Conservation (phyloP, 1,140 invertebrate species). For the Drosophila elegans region DNA sequence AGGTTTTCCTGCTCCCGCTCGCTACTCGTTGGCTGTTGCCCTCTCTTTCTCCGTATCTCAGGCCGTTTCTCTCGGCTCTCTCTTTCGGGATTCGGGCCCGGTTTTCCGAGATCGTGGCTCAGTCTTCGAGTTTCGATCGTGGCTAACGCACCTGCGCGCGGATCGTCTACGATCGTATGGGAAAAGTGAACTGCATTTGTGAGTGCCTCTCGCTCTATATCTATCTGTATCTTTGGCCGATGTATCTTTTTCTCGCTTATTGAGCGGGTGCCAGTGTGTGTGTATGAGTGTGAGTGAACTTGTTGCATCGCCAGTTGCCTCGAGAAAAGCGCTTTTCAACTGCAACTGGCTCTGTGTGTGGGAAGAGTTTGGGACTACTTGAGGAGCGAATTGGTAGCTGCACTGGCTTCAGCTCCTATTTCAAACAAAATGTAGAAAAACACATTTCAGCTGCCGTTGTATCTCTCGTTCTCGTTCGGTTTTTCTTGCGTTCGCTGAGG, state of each 20-base stretch:
- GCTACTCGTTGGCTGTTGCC: conserved; percentile 23
- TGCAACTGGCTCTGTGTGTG: conserved; percentile 73
- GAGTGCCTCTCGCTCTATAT: conserved; percentile 33
- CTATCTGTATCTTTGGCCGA: conserved; percentile 24
- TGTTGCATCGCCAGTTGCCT: conserved; percentile 75
- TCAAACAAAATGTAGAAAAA: conserved; percentile 85
- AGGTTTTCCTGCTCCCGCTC: conserved; percentile 54
- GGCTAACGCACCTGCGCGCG: conserved; percentile 81
- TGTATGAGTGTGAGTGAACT: conserved; percentile 67
- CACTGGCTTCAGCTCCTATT: conserved; percentile 85
- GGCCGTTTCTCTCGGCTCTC: conserved; percentile 1
- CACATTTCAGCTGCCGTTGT: conserved; percentile 83
- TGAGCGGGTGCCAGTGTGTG: conserved; percentile 9
- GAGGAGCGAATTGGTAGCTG: conserved; percentile 85
- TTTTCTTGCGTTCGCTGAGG: conserved; percentile 34
- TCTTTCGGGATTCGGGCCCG: conserved; percentile 17
- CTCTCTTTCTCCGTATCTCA: conserved; percentile 15
- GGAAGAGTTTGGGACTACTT: conserved; percentile 85
- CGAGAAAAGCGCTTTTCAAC: conserved; percentile 70
- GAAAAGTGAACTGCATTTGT: conserved; percentile 60
- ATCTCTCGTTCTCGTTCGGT: conserved; percentile 57
- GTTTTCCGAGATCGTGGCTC: conserved; percentile 57
- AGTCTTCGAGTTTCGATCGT: conserved; percentile 84
- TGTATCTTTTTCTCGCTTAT: conserved; percentile 5
- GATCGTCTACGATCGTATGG: conserved; percentile 23